Conservation (phyloP, 2,888 invertebrate species). For the Aelia acuminata region DNA sequence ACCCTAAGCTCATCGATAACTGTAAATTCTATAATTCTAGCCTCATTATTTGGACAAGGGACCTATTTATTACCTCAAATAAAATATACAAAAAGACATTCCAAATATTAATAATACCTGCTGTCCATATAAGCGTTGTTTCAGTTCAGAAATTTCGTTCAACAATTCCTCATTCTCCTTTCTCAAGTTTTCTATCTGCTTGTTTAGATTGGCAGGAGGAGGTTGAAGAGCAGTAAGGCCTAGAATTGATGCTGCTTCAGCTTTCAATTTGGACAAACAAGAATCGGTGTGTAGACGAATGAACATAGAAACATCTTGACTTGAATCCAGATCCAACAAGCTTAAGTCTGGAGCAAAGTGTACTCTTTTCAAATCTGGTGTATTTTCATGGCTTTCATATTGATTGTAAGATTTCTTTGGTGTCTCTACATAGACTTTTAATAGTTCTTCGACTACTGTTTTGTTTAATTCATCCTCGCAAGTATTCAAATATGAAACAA, state of each 20-base stretch:
- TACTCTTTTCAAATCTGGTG: slow-evolving; percentile 71
- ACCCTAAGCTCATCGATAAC: no score
- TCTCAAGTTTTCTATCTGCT: slow-evolving; percentile 53
- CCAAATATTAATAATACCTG: no score
- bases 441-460: slow-evolving; percentile 78
- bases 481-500: slow-evolving; percentile 80
- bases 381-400: slow-evolving; percentile 45
- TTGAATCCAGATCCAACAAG: slow-evolving; percentile 39
- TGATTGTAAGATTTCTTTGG: neutral
- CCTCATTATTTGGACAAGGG: no score
- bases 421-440: slow-evolving; percentile 68
- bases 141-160: slow-evolving; percentile 33
- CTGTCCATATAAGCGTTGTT: slow-evolving; percentile 1
- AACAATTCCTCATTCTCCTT: slow-evolving; percentile 54
- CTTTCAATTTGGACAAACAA: slow-evolving; percentile 77
- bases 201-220: slow-evolving; percentile 59
- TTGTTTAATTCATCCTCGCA: slow-evolving; percentile 86
- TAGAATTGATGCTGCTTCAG: slow-evolving; percentile 80
- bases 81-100: no score
- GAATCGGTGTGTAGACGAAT: slow-evolving; percentile 78
- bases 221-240: slow-evolving; percentile 72
- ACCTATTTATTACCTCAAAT: no score
- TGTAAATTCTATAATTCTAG: no score
- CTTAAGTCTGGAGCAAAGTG: slow-evolving; percentile 80
- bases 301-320: slow-evolving; percentile 68